These are phyloP conservation scores for Marasmarcha lunaedactyla DNA, from an alignment of 2,888 invertebrate genomes.

Conservation along the genomic window DNA sequence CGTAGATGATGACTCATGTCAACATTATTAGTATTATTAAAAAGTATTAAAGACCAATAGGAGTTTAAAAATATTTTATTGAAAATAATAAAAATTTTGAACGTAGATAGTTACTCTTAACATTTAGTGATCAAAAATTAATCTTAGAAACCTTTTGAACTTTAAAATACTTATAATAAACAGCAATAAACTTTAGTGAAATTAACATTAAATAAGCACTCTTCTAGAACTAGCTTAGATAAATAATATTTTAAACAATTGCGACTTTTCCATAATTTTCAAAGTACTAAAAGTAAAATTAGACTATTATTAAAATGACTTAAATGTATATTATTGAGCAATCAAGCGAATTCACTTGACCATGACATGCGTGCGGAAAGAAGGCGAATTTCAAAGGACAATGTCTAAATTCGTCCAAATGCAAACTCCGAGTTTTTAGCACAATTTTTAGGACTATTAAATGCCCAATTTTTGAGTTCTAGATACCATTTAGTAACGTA, in stretches of 20 bases:
- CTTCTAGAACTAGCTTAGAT: neutral
- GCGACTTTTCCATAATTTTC: neutral
- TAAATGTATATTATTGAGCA: too few relatives aligned
- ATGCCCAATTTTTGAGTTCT: too few relatives aligned
- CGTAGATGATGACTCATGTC: slow-evolving; percentile 40
- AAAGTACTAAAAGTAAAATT: too few relatives aligned
- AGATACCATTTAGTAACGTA: too few relatives aligned
- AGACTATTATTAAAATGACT: too few relatives aligned
- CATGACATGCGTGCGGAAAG: too few relatives aligned
- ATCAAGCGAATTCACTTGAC: too few relatives aligned
- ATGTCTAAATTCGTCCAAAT: too few relatives aligned
- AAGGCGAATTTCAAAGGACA: too few relatives aligned
- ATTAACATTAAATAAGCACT: neutral
- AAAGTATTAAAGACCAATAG: slow-evolving; percentile 31
- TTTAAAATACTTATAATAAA: slow-evolving; percentile 25
- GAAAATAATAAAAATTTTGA: slow-evolving; percentile 24
- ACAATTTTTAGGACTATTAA: too few relatives aligned
- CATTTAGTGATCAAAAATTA: slow-evolving; percentile 42
- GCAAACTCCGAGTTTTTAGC: too few relatives aligned
- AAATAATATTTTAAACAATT: neutral
- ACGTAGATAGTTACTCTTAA: slow-evolving; percentile 27
- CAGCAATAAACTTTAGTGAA: slow-evolving; percentile 36
- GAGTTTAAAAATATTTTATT: slow-evolving; percentile 25
- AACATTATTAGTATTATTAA: slow-evolving; percentile 38
- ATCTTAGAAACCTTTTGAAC: slow-evolving; percentile 36